These are phyloP conservation scores for Cataglyphis altisquamis DNA, from an alignment of 2,888 invertebrate genomes.

Conservation along the genomic window DNA sequence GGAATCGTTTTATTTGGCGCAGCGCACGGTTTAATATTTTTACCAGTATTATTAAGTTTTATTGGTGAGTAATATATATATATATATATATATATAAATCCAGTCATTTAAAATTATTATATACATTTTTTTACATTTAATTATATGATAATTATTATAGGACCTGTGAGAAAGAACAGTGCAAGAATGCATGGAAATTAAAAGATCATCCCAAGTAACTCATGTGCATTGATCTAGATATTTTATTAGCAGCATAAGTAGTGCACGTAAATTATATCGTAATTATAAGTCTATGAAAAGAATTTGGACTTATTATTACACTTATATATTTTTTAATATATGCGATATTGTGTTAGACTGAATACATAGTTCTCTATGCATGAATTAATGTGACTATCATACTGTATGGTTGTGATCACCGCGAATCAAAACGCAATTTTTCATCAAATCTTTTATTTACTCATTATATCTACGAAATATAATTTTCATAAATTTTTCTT, in stretches of 20 bases:
- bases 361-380: background rate
- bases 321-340: background rate
- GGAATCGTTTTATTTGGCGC: slow-evolving; percentile 97
- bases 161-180: slow-evolving; percentile 53
- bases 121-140: background rate
- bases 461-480: background rate
- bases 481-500: background rate
- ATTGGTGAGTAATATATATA: slow-evolving; percentile 86
- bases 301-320: background rate
- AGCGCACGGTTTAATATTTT: slow-evolving; percentile 95
- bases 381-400: background rate
- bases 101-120: background rate
- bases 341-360: background rate
- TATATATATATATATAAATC: background rate
- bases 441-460: slow-evolving; percentile 4
- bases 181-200: background rate
- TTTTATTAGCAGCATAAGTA: background rate
- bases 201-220: background rate
- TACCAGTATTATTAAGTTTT: slow-evolving; percentile 96
- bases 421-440: background rate
- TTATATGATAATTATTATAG: slow-evolving; percentile 58
- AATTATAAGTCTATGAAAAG: background rate
- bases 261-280: background rate
- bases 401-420: background rate
- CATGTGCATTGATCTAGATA: background rate